phyloP scores from a whole-genome alignment of 2,113 vertebrate species.

The Cynopterus brachyotis region DNA sequence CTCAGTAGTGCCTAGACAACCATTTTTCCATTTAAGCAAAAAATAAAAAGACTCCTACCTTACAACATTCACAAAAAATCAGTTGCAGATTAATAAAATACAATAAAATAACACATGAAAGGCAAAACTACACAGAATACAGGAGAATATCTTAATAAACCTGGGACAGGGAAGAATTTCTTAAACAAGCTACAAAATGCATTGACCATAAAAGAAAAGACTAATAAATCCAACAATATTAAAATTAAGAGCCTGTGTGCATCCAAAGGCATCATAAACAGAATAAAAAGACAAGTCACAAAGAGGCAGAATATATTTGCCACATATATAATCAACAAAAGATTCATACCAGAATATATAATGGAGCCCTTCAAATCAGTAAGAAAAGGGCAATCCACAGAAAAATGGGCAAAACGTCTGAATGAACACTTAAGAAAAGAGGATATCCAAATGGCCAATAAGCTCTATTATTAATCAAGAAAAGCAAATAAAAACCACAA shows the following conservation, averaged over 20 bases:
- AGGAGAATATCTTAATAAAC: not conserved
- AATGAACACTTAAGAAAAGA: not conserved
- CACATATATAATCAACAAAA: not conserved
- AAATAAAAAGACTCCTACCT: not conserved
- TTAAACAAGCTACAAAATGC: not conserved
- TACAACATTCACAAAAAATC: not conserved
- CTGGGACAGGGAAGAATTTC: not conserved
- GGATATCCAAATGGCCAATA: not conserved
- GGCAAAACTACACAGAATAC: not conserved
- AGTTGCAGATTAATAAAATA: not conserved
- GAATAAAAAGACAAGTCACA: not conserved
- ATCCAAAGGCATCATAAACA: not conserved
- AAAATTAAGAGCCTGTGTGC: not conserved
- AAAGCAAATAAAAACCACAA: slow-evolving; percentile 11
- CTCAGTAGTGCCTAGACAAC: not conserved
- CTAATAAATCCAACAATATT: not conserved
- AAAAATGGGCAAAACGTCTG: slow-evolving; percentile 2
- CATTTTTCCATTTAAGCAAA: not conserved
- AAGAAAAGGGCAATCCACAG: not conserved
- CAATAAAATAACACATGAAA: not conserved
- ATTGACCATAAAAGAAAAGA: not conserved
- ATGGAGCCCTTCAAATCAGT: not conserved
- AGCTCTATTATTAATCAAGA: not conserved
- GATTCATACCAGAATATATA: not conserved
- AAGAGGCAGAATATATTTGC: not conserved